A percentile compares a stretch with the other conserved stretches of the same genome.
Evolutionary conservation across 2,113 vertebrate species (phyloP).

Genomic region (Catharus bicknelli): DNA sequence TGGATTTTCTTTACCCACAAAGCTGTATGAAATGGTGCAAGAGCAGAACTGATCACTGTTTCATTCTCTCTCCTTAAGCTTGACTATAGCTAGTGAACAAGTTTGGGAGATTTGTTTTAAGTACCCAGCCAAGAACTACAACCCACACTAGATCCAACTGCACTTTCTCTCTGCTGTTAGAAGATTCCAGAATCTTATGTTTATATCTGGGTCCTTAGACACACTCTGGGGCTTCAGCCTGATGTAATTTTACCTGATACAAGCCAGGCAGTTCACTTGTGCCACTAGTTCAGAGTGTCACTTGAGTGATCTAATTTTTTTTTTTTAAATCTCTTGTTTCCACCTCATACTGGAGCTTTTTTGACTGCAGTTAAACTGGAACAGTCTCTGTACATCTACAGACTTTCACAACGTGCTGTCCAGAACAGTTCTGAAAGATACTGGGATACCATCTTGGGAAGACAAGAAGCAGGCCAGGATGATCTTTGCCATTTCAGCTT

Average conservation of each 20-base stretch:
- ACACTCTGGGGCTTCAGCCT: not conserved
- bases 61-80: not conserved
- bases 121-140: not conserved
- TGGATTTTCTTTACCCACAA: not conserved
- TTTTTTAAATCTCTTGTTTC: not conserved
- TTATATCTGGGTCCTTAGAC: not conserved
- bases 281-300: not conserved
- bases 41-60: not conserved
- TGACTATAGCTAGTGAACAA: not conserved
- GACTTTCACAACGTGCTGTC: not conserved
- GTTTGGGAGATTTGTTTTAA: not conserved
- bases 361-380: not conserved
- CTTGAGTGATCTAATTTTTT: not conserved
- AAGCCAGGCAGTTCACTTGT: not conserved
- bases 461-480: not conserved
- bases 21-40: not conserved
- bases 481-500: not conserved
- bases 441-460: not conserved
- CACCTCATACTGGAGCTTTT: not conserved
- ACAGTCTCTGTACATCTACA: not conserved
- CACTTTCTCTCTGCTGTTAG: not conserved
- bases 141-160: not conserved
- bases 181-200: not conserved
- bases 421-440: not conserved
- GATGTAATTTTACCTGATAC: not conserved